Evolutionary conservation across 2,888 invertebrate genomes (phyloP), one percentile per base, ranked within the genome.

Genomic region (Apomyelois bistriatella): DNA sequence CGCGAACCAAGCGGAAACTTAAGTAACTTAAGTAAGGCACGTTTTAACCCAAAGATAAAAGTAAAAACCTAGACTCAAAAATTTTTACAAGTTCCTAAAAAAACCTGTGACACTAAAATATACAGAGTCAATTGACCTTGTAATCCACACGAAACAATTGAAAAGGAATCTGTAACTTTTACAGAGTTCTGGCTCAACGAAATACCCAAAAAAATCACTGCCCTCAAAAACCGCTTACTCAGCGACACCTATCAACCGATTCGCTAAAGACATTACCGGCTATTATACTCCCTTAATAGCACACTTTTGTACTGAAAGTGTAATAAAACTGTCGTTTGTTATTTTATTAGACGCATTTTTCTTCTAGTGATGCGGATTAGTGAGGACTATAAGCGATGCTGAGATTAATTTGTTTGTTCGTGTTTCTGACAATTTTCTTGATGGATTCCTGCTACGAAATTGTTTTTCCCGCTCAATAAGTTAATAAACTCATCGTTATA

Each of bases 291-390:
- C 60, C 69, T 75, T 76, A 78, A 77, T 73, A 57, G 22, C 22
- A 22, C 22, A 22, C 22, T 22, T 22, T 22, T 22, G 5, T 22
- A 22, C 22, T 22, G 5, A 5, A 22, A 58, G 72, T 70, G 75
- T n/a, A n/a, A 76, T 82, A 80, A 82, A 82, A 81, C 65, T 64
- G 68, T 61, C 76, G 59, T 80, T 78, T 72, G 72, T 74, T 80
- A 78, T 75, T 72, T 74, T 80, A 78, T 75, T 72, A 72, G 64
- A 57, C 61, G 62, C 74, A 70, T 81, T 75, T 72, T 69, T 81
- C 61, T n/a, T 66, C 74, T 72, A 71, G 64, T 66, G 68, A 63
- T 61, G 54, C 58, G 65, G 70, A 74, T 74, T 70, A 70, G n/a
- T n/a, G n/a, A n/a, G 69, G 67, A 70, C 67, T 67, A 69, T 65